Evolutionary conservation across 2,113 vertebrate genomes (phyloP), one percentile per base, ranked within the genome.

Genomic region (Lepus americanus): DNA sequence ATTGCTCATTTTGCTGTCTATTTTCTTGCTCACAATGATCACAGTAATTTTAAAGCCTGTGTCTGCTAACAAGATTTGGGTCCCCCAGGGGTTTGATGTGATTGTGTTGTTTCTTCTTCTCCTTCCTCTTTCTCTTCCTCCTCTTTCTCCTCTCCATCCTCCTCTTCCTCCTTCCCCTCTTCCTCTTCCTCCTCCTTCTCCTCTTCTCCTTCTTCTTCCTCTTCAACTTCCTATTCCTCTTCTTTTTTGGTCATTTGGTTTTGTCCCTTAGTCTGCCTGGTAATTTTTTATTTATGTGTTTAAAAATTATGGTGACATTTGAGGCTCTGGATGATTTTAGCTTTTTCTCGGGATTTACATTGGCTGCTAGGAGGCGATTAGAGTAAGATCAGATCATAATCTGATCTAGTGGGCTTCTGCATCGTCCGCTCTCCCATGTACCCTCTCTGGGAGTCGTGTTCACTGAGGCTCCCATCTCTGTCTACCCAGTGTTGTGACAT

Each of bases 251-350:
- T 78, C 13, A 10, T 73, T 89, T 94, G 87, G 36, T 88, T 22
- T 88, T 31, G n/a, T 82, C 36, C 63, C 29, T 36, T 94, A 25
- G 53, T 76, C 20, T 87, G 51, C 70, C 27, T 95, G 22, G 77
- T 61, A 51, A 33, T 33, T 70, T 95, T 72, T 69, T 51, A 51
- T 70, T 76, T 11, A 22, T 27, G 2, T 92, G 9, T 78, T 78
- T 89, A 89, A 85, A 95, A 78, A 70, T 83, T 64, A 33, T 0
- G 6, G 59, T 83, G 36, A 44, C 80, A 31, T 51, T 36, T 83
- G 81, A 92, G 19, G 10, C 51, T 89, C 67, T 78, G 64, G 44
- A 49, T 69, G 22, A 79, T 81, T 77, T 93, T 59, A 25, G 74
- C 25, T 76, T 44, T 70, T 49, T 79, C 3, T 61, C 64, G 31